Evolutionary conservation across 2,888 invertebrate species (phyloP).

Genomic region (Prenolepis imparis): DNA sequence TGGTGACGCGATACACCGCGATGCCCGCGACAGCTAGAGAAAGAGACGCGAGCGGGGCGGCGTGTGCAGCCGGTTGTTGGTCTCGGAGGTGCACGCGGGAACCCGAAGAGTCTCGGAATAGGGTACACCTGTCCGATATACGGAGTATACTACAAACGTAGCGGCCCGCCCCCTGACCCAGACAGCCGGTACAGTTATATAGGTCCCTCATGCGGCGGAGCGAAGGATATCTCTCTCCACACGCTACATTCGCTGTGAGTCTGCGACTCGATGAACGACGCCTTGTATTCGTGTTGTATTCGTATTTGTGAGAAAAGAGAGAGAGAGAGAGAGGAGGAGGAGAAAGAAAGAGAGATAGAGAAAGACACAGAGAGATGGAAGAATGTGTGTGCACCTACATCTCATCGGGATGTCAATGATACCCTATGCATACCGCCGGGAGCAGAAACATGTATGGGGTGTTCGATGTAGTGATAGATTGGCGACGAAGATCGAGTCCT

Average conservation of each 20-base stretch:
- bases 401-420: background rate
- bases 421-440: background rate
- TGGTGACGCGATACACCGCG: constrained; percentile 63
- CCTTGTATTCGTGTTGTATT: constrained; percentile 48
- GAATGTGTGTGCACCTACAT: background rate
- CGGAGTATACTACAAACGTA: constrained; percentile 84
- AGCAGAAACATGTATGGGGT: background rate
- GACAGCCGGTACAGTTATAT: constrained; percentile 87
- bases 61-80: constrained; percentile 54
- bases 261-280: constrained; percentile 64
- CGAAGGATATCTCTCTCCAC: constrained; percentile 72
- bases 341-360: background rate
- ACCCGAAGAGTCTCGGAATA: constrained; percentile 86
- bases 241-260: constrained; percentile 67
- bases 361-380: background rate
- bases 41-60: constrained; percentile 60
- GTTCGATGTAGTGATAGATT: background rate
- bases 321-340: background rate
- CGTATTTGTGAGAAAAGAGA: constrained; percentile 16
- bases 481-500: background rate
- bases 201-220: constrained; percentile 83
- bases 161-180: constrained; percentile 88
- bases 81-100: constrained; percentile 79
- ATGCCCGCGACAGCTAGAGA: constrained; percentile 69
- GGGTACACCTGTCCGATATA: constrained; percentile 87